Evolutionary conservation across 2,797 vertebrate genomes (phyloP).

Genomic region (Echeneis naucrates): DNA sequence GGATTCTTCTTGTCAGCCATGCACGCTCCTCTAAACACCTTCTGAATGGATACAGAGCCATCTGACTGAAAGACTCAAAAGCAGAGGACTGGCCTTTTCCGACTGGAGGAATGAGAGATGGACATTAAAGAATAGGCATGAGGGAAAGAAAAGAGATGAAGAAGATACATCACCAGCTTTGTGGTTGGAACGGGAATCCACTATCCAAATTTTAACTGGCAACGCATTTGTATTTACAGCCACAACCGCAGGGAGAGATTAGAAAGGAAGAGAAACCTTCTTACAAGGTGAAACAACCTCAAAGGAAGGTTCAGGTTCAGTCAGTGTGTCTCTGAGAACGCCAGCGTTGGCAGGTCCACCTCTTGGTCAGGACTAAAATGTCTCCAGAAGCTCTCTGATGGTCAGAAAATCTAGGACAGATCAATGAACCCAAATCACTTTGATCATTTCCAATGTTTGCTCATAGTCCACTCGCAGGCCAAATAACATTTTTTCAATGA

Average conservation of each 20-base stretch:
- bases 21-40: not conserved
- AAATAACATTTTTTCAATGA: not conserved
- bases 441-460: not conserved
- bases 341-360: not conserved
- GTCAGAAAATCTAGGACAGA: not conserved
- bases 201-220: conserved; percentile 56
- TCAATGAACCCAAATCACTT: conserved; percentile 2
- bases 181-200: conserved; percentile 81
- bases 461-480: not conserved
- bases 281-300: conserved; percentile 35
- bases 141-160: conserved; percentile 42
- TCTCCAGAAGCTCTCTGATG: not conserved
- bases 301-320: conserved; percentile 16
- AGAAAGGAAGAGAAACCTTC: conserved; percentile 21
- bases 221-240: conserved; percentile 58
- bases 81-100: conserved; percentile 56
- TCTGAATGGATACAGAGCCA: conserved; percentile 52
- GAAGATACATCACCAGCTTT: conserved; percentile 77
- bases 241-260: conserved; percentile 38
- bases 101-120: conserved; percentile 50
- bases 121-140: conserved; percentile 19
- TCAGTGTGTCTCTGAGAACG: not conserved
- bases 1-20: not conserved
- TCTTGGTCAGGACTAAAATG: conserved; percentile 1
- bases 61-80: conserved; percentile 57